Evolutionary conservation across 2,888 invertebrate species (phyloP), one percentile per base, ranked within the genome.

Genomic region (Hirtodrosophila trivittata): DNA sequence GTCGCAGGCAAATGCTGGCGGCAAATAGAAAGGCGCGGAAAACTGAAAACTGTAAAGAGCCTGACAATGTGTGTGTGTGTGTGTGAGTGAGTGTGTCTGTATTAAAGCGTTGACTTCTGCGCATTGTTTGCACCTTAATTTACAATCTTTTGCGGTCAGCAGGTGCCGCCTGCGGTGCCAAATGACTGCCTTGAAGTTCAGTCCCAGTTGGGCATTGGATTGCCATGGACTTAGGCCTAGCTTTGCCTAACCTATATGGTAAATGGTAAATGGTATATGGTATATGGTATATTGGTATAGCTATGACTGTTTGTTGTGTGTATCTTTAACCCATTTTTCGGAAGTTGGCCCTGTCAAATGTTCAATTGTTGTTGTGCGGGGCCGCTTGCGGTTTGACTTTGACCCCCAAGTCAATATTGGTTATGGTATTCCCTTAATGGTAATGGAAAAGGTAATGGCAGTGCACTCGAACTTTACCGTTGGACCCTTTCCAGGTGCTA

Each of bases 351-450:
- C 64, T 69, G 71, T 60, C 77, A 86, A 81, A 81, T 82, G 81
- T 71, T 86, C 74, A 86, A 67, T 71, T 69, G 73, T 68, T 86
- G 87, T 84, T 57, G 12, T 45, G 10, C 55, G 12, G 49, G 16
- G 39, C 51, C 33, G 33, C 49, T 41, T 66, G 59, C 41, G 66
- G 66, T 12, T 70, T 77, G 84, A 68, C 82, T 66, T 71, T 83
- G 86, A 83, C 78, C 86, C 78, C 41, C 84, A 55, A 71, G 80
- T 78, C 83, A 86, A 78, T 83, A 83, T 86, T 78, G 64, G 51
- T 35, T 55, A 58, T 74, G 75, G 58, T 50, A 49, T 39, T 55
- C 51, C 47, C 35, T 59, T 68, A 60, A 60, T 52, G 69, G 52
- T 62, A 60, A 55, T 70, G 7, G 18, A 25, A 55, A 60, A 51